Evolutionary conservation across 1,140 invertebrate species (phyloP).

Genomic region (Cydia strobilella): DNA sequence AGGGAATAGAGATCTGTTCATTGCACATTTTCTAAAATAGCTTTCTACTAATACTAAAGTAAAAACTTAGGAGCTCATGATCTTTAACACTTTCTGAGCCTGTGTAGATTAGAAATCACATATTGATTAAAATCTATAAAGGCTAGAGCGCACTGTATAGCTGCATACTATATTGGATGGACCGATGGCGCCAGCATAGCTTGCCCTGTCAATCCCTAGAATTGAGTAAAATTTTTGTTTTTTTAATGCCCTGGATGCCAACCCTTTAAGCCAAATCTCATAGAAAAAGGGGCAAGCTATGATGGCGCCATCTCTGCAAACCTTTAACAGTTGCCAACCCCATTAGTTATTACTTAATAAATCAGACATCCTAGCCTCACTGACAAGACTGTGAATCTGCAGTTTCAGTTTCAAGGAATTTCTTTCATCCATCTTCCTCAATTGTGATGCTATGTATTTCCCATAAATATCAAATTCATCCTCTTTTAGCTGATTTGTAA

Average conservation of each 20-base stretch:
- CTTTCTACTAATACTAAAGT: not conserved
- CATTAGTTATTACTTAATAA: not conserved
- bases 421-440: slow-evolving; percentile 58
- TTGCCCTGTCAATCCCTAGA: no score
- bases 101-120: no score
- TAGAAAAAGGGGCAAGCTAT: no score
- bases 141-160: no score
- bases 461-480: slow-evolving; percentile 72
- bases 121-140: no score
- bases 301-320: no score
- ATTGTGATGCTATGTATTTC: slow-evolving; percentile 62
- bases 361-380: slow-evolving; percentile 57
- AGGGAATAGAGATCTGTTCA: not conserved
- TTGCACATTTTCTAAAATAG: slow-evolving; percentile 1
- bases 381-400: slow-evolving; percentile 61
- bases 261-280: no score
- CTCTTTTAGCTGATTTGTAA: slow-evolving; percentile 42
- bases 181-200: no score
- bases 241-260: no score
- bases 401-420: slow-evolving; percentile 58
- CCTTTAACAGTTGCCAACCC: no score
- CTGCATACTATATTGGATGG: no score
- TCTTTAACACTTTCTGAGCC: not conserved
- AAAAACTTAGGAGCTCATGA: not conserved
- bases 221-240: no score